These are phyloP conservation scores for Heptranchias perlo DNA, from an alignment of 2,113 vertebrate species.

Conservation along the genomic window DNA sequence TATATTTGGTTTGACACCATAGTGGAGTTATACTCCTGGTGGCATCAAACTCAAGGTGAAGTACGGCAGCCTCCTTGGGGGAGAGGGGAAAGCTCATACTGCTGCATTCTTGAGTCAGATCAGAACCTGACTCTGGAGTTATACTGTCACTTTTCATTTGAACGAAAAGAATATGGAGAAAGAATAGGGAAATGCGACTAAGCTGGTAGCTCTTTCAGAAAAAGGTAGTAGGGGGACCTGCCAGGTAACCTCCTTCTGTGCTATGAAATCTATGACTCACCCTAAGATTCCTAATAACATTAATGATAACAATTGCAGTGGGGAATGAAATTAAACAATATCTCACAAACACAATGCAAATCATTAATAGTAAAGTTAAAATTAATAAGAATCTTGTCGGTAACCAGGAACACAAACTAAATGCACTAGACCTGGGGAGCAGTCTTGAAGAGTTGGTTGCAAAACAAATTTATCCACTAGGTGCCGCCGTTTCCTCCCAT, in stretches of 20 bases:
- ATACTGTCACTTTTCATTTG: background rate
- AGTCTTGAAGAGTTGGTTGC: background rate
- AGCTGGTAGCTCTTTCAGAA: background rate
- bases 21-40: background rate
- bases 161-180: background rate
- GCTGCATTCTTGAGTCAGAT: background rate
- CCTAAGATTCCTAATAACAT: background rate
- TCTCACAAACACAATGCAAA: background rate
- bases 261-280: background rate
- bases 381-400: background rate
- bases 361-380: background rate
- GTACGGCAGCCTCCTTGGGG: background rate
- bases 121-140: background rate
- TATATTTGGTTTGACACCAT: background rate
- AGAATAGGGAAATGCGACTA: background rate
- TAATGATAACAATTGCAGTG: background rate
- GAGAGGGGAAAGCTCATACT: background rate
- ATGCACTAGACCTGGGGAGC: conserved; percentile 42
- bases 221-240: background rate
- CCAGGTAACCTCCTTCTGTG: background rate
- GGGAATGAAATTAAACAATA: background rate
- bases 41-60: background rate
- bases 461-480: background rate
- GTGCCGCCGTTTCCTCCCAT: background rate
- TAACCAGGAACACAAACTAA: conserved; percentile 43